Base-by-base conservation (phyloP, 2,888 invertebrate species). In the Hymenopus coronatus region DNA sequence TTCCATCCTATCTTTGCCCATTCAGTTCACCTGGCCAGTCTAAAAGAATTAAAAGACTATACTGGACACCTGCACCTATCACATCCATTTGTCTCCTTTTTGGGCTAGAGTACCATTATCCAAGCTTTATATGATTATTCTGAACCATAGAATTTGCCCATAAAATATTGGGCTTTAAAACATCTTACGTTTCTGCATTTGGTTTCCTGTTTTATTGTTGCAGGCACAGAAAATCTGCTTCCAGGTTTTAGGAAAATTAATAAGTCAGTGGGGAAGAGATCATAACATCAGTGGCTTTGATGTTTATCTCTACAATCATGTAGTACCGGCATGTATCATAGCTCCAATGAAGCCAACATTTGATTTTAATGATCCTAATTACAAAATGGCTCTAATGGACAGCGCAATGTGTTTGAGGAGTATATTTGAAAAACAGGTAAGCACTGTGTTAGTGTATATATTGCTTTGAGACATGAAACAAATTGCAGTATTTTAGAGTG, bases 271-370 rank as follows among this genome's bases (percentile, higher is more conserved):
- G 94, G 94, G 94, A 88, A 93, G 93, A 15, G 92, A 92, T n/a
- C 92, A 93, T 90, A 92, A 92, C 12, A 90, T 93, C 46, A 90
- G 90, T 25, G 94, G 93, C 8, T 94, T 94, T 91, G 92, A 93
- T 33, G 93, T 94, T 88, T 94, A 94, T 91, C 93, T 94, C 90
- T 94, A 94, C 91, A 93, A 94, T 90, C 93, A 93, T 90, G 93
- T 94, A 90, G 92, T 94, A 81, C 94, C 94, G 28, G 94, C 94
- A 9, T 95, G 94, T 91, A 94, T 95, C 91, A 90, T 94, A 91
- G 94, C 94, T 25, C 94, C 94, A 0, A 91, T 94, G 91, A 94
- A 94, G 91, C 92, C 93, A 20, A 92, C 93, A 20, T 94, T 94
- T 92, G 94, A 94, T 91, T 92, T 94, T 82, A 91, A 92, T 84